Evolutionary conservation across 2,888 invertebrate species (phyloP), one percentile per base, ranked within the genome.

Genomic region (Phanerotoma sp.): DNA sequence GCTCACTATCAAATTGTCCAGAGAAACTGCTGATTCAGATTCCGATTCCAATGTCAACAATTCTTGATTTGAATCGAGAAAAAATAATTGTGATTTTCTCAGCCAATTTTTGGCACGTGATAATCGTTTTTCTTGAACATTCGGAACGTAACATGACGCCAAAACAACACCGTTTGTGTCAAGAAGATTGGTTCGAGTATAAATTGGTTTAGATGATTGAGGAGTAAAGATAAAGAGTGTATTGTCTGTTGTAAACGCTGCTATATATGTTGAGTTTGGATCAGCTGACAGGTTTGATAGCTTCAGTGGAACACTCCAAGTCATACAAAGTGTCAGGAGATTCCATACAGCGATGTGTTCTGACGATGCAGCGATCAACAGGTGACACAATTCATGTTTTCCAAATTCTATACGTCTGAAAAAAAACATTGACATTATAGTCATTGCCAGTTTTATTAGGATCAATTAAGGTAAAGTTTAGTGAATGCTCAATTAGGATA

Each of bases 321-420:
- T 79, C 47, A 91, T 79, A 18, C 84, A 80, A n/a, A 88, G 77
- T 1, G 86, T 86, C 47, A 88, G 73, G 13, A 89, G 76, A 77
- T 89, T 87, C 90, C 90, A 90, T 2, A 88, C 86, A 3, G 82
- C 83, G 7, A 90, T 64, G 56, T 84, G 83, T 10, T 79, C 74
- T 3, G 79, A 71, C n/a, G 85, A 85, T 35, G 79, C 79, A 25
- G 80, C 74, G n/a, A 86, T 81, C 41, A 84, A 66, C 20, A 86
- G 74, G 68, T 86, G 85, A 60, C 83, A 81, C 51, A 81, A 79
- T 51, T 80, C 78, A 41, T 79, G 77, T 50, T 75, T 79, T 4
- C 86, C 86, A 74, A 87, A 87, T 68, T 83, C 79, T 2, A 86
- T 68, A 48, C 79, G 74, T 30, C 79, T 82, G 55, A 56, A 60